A percentile compares a stretch with the other conserved stretches of the same genome.
Conservation (phyloP, 2,888 invertebrate genomes). For the Dolichopus griseipennis region DNA sequence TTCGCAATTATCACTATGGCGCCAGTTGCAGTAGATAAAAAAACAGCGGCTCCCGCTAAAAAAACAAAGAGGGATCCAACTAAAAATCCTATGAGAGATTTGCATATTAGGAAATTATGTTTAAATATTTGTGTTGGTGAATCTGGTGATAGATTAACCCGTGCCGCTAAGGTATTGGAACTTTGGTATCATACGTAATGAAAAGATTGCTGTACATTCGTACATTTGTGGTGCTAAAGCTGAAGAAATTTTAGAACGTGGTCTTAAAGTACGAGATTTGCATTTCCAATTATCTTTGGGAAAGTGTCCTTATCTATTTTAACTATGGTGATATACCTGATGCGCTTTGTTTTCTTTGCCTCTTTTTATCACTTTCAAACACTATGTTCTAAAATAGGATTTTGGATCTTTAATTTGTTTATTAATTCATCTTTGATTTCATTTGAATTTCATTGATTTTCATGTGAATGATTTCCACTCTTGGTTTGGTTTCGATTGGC, state of each 20-base stretch:
- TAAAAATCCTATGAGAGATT: conserved; percentile 95
- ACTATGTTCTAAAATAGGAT: too few species aligned
- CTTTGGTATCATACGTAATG: conserved; percentile 99
- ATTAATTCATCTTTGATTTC: too few species aligned
- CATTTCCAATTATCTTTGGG: too few species aligned
- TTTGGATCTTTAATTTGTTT: too few species aligned
- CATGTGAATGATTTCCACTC: too few species aligned
- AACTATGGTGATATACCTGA: too few species aligned
- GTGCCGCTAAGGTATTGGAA: conserved; percentile 94
- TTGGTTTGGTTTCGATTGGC: too few species aligned
- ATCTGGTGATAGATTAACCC: conserved; percentile 93
- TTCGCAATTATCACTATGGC: not conserved
- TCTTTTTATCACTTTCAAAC: too few species aligned
- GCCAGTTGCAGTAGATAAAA: conserved; percentile 36
- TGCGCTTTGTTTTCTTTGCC: too few species aligned
- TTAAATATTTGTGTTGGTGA: conserved; percentile 96
- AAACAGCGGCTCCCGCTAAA: conserved; percentile 50
- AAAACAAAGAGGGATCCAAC: conserved; percentile 63
- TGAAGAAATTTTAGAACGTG: conserved; percentile 97
- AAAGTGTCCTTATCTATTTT: too few species aligned
- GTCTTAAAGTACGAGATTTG: conserved; percentile 97
- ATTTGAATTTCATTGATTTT: too few species aligned
- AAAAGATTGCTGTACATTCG: conserved; percentile 99
- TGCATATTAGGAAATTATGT: conserved; percentile 95
- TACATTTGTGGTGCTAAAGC: conserved; percentile 99